A percentile compares a stretch with the other conserved stretches of the same genome.
Evolutionary conservation across 2,113 vertebrate species (phyloP).

Genomic region (Malurus melanocephalus): DNA sequence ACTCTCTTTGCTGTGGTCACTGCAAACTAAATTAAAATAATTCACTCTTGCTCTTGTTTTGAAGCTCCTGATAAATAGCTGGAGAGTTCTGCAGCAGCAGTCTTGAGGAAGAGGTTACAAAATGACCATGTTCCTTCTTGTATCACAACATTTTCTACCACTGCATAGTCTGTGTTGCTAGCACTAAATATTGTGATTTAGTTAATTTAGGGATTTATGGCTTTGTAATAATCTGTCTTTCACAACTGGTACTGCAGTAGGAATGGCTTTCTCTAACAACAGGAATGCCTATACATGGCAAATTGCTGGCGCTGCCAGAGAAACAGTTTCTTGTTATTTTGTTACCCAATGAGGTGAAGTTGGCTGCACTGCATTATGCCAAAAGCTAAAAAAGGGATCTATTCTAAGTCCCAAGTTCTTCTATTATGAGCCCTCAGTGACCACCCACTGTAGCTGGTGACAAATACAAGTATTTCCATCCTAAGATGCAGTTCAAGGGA

Average conservation of each 20-base stretch:
- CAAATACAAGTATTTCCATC: not conserved
- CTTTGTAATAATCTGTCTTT: not conserved
- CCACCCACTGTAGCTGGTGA: not conserved
- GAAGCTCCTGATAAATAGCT: constrained; percentile 12
- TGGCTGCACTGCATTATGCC: not conserved
- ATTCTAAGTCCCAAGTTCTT: not conserved
- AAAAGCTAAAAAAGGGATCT: not conserved
- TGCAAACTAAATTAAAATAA: not conserved
- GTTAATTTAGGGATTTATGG: constrained; percentile 31
- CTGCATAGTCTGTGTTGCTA: not conserved
- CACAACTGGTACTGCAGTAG: not conserved
- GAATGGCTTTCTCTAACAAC: not conserved
- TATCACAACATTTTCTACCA: constrained; percentile 8
- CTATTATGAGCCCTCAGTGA: not conserved
- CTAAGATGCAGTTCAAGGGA: not conserved
- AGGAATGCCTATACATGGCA: not conserved
- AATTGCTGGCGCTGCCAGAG: not conserved
- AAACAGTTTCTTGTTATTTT: not conserved
- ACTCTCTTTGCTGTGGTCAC: not conserved
- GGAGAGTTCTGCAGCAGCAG: not conserved
- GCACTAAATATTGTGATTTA: not conserved
- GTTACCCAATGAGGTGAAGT: not conserved
- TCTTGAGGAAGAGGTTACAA: constrained; percentile 19
- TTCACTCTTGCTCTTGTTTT: constrained; percentile 3
- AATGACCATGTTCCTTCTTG: not conserved